Evolutionary conservation across 1,140 invertebrate genomes (phyloP), one percentile per base, ranked within the genome.

Genomic region (Pogonus chalceus): DNA sequence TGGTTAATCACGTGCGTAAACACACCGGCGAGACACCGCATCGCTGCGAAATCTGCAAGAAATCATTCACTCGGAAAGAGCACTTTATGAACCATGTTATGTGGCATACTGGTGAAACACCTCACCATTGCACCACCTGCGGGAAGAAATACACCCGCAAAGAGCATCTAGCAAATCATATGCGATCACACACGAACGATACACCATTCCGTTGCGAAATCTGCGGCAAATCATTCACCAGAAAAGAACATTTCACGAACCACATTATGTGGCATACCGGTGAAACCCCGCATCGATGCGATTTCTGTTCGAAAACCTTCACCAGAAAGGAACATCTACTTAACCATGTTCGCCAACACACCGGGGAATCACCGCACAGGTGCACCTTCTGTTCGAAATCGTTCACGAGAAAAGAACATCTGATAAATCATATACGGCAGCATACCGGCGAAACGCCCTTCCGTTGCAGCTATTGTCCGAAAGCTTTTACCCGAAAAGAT

Each of bases 371-470:
- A 51, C 85, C 85, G 43, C 88, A 89, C 67, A 77, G 83, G 52
- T 92, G 88, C 69, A 78, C 80, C 60, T 87, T 82, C 70, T 91
- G 89, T 70, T 80, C 82, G 22, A 91, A 90, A 71, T 83, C 84
- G 37, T 91, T 91, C 71, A 88, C 87, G 50, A 75, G 86, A 60
- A 84, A 87, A 65, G 87, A 89, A 70, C 87, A 90, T 69, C 77
- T 90, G 60, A 84, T 87, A 59, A 85, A 89, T 65, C 87, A 90
- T 71, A 74, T 85, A 54, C 73, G 87, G 62, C 86, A 88, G 71
- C 95, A 98, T 73, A 96, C 93, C 47, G 88, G 88, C 56, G 92
- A 94, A 72, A 84, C 84, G 56, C 85, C 85, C 49, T 87, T 87
- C 70, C 84, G 86, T 70, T 94, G 91, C 73, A 83, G 83, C 62